These are phyloP conservation scores for Ochotona princeps DNA, from an alignment of 2,113 vertebrate genomes.

Conservation along the genomic window DNA sequence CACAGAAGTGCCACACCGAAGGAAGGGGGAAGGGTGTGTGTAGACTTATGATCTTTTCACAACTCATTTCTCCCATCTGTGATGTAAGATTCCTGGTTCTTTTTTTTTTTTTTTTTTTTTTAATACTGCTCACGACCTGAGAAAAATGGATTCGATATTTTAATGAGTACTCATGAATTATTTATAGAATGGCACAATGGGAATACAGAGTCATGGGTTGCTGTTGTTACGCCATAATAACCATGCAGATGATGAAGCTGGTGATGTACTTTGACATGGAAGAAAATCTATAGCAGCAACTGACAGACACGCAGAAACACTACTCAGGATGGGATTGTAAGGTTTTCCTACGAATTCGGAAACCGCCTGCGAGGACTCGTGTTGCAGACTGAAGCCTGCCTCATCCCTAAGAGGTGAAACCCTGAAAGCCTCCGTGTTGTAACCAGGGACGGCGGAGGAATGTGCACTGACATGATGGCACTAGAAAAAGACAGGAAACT, in stretches of 20 bases:
- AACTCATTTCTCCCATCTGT: not conserved
- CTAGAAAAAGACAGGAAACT: not conserved
- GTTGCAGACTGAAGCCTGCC: not conserved
- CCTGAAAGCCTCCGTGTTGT: slow-evolving; percentile 26
- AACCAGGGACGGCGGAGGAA: not conserved
- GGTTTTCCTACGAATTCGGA: not conserved
- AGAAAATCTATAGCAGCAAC: not conserved
- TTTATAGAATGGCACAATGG: slow-evolving; percentile 37
- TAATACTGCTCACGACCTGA: not conserved
- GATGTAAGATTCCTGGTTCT: not conserved
- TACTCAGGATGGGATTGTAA: not conserved
- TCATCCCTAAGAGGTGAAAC: slow-evolving; percentile 26
- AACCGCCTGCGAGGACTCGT: slow-evolving; percentile 14
- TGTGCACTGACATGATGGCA: no score
- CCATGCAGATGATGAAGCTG: not conserved
- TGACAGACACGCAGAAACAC: slow-evolving; percentile 27
- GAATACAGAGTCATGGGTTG: slow-evolving; percentile 2
- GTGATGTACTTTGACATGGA: not conserved
- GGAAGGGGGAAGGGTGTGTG: not conserved
- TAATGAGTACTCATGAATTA: slow-evolving; percentile 46
- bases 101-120: slow-evolving; percentile 33
- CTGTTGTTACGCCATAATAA: slow-evolving; percentile 20
- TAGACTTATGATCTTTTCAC: not conserved
- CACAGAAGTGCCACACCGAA: not conserved
- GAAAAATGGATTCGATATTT: slow-evolving; percentile 30